These are phyloP conservation scores for Brachypterus glaber DNA, from an alignment of 2,888 invertebrate species.

Conservation along the genomic window DNA sequence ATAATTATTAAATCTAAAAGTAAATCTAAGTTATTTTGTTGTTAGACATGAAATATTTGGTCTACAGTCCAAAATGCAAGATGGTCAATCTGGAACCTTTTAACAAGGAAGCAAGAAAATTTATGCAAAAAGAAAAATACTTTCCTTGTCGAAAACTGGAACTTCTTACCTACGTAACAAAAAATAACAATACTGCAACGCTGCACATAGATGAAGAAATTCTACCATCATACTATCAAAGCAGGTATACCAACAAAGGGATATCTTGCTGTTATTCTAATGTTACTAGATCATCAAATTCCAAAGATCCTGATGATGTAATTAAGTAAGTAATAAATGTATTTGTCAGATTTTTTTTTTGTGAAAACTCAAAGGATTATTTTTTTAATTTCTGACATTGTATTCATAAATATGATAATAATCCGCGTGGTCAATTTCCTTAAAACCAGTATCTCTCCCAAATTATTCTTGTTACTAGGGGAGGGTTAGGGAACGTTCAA, in stretches of 20 bases:
- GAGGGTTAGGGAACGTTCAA: no score
- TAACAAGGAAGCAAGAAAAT: slow-evolving; percentile 45
- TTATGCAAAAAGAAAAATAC: slow-evolving; percentile 46
- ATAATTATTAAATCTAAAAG: no score
- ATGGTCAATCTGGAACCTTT: slow-evolving; percentile 54
- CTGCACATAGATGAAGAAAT: slow-evolving; percentile 32
- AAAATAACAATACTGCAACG: slow-evolving; percentile 29
- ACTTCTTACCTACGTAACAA: slow-evolving; percentile 33
- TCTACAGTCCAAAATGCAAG: slow-evolving; percentile 53
- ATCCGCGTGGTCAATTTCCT: no score
- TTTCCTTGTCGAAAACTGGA: slow-evolving; percentile 43
- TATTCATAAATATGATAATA: no score
- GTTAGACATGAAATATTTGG: slow-evolving; percentile 40
- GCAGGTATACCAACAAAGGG: slow-evolving; percentile 5
- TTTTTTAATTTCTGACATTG: no score
- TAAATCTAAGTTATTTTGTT: no score
- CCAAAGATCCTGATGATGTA: slow-evolving; percentile 26
- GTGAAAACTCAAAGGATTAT: no score
- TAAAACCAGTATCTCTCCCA: no score
- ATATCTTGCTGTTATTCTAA: slow-evolving; percentile 31
- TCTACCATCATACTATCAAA: slow-evolving; percentile 28
- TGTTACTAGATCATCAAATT: slow-evolving; percentile 23
- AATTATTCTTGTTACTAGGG: no score
- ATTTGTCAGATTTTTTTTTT: no score
- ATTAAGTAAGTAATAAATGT: slow-evolving; percentile 25